Percentiles rank a stretch among this genome's conserved stretches.
Conservation (phyloP, 2,113 vertebrate genomes). For the Nanorana parkeri region DNA sequence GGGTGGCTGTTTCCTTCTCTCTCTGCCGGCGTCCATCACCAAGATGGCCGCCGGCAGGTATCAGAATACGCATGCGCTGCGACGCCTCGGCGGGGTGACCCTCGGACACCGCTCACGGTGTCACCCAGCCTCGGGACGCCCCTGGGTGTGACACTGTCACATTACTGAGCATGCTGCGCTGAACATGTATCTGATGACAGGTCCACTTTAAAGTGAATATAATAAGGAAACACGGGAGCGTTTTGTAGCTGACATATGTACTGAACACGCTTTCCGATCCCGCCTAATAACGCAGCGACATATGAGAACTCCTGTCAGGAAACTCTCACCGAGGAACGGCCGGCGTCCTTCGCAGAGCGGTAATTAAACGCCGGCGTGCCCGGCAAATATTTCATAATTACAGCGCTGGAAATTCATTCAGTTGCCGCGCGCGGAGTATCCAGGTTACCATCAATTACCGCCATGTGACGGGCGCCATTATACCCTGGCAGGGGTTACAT, state of each 20-base stretch:
- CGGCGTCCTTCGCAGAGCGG: neutral
- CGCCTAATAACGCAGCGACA: constrained; percentile 18
- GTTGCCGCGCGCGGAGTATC: neutral
- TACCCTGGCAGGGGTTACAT: constrained; percentile 35
- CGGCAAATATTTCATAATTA: constrained; percentile 40
- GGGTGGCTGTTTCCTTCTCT: too few relatives aligned
- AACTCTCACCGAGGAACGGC: neutral
- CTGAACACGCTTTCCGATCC: neutral
- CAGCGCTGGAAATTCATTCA: constrained; percentile 19
- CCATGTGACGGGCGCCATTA: neutral
- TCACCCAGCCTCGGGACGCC: too few relatives aligned
- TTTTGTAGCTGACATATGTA: neutral
- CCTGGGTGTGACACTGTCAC: too few relatives aligned
- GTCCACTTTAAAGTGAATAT: too few relatives aligned
- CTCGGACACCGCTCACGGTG: too few relatives aligned
- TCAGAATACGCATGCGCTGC: too few relatives aligned
- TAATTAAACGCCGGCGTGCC: constrained; percentile 17
- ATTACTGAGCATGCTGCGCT: too few relatives aligned
- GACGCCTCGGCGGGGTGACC: too few relatives aligned
- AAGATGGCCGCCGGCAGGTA: too few relatives aligned
- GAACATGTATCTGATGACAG: too few relatives aligned
- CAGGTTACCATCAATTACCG: neutral
- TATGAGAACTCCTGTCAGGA: constrained; percentile 19
- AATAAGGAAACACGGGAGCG: too few relatives aligned
- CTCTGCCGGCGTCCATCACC: too few relatives aligned